Evolutionary conservation across 2,113 vertebrate species (phyloP), one percentile per base, ranked within the genome.

Genomic region (Chionodraco myersi): DNA sequence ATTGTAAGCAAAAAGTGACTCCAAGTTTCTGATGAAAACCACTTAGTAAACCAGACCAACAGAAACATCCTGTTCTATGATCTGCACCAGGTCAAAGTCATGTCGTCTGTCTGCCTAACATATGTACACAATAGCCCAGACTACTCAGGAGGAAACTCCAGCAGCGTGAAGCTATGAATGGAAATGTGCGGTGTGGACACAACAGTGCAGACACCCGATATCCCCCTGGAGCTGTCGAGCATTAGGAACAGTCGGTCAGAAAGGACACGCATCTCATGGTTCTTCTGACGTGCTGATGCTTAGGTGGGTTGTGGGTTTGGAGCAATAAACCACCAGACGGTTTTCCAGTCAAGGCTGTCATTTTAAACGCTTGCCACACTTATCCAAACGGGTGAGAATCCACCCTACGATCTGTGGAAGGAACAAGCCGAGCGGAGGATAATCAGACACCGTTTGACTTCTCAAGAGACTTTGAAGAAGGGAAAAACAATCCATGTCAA

Each of bases 291-390:
- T n/a, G 52, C 69, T 81, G 57, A 14, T 8, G 49, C 45, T 76
- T 10, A 16, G 23, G 65, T 65, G 57, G 74, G 54, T 68, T 5
- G 49, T 78, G 77, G 73, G 44, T 85, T 82, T 30, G 44, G 58
- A 51, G 57, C 11, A 3, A 30, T 23, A 63, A 81, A 77, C 65
- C 0, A n/a, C 63, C 73, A 26, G 73, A 78, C 53, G 3, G 26
- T 75, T 89, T 90, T 87, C 80, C 80, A 83, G 54, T 58, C 36
- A 57, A 65, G 61, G 76, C 71, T 69, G 78, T 81, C 66, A 83
- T 79, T 83, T 87, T 47, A 81, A 71, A 54, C 4, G 6, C 41
- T 47, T 5, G 54, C 53, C 58, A 47, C 76, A 49, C 67, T 63
- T 36, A 23, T 49, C 45, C 30, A 48, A 62, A 72, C 3, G 59